Evolutionary conservation across 2,797 vertebrate species (phyloP).

Genomic region (Amblyraja radiata): DNA sequence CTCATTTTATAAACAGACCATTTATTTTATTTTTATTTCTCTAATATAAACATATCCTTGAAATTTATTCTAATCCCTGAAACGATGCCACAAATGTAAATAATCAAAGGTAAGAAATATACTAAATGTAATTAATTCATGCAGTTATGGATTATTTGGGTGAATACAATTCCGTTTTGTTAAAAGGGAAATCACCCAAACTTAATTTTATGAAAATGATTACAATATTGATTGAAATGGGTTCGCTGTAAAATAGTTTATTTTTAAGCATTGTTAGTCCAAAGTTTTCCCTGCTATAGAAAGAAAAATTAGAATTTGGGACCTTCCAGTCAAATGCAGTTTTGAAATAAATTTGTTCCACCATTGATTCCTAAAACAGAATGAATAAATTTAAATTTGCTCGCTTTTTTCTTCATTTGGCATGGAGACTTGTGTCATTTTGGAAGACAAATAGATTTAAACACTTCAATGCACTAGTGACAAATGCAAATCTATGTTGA

Average conservation of each 20-base stretch:
- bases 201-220: background rate
- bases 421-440: background rate
- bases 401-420: background rate
- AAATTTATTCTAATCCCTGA: constrained; percentile 1
- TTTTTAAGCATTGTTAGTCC: background rate
- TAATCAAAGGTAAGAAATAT: background rate
- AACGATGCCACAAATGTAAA: constrained; percentile 27
- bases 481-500: background rate
- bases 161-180: background rate
- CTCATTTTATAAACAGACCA: background rate
- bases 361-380: constrained; percentile 27
- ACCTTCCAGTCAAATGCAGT: background rate
- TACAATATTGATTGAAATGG: background rate
- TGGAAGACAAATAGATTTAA: background rate
- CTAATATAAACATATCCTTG: background rate
- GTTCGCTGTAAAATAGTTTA: background rate
- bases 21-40: background rate
- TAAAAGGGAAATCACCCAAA: background rate
- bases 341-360: background rate
- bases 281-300: background rate
- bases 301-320: background rate
- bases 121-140: background rate
- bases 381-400: constrained; percentile 15
- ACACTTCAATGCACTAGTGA: background rate
- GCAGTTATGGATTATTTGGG: constrained; percentile 5